A percentile compares a stretch with the other conserved stretches of the same genome.
phyloP scores from a whole-genome alignment of 2,113 vertebrate genomes.

The Otis tarda region DNA sequence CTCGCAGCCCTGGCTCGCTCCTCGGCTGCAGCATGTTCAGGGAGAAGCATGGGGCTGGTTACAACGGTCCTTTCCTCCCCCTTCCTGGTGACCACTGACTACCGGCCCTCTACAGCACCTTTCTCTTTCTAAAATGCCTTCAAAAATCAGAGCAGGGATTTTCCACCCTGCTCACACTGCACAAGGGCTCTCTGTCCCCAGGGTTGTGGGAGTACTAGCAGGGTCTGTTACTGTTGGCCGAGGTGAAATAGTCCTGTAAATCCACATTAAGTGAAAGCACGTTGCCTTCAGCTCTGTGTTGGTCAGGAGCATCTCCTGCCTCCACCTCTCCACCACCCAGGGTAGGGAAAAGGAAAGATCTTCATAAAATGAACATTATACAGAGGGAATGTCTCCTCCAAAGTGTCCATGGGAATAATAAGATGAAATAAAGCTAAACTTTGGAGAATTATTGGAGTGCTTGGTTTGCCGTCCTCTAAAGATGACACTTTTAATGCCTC shows the following conservation, averaged over 20 bases:
- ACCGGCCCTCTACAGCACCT: background rate
- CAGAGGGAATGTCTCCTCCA: background rate
- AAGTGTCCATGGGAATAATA: background rate
- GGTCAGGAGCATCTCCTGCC: background rate
- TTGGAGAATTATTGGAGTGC: background rate
- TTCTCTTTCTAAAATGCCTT: background rate
- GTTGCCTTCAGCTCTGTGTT: background rate
- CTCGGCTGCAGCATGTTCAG: background rate
- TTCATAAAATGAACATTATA: background rate
- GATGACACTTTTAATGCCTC: slow-evolving; percentile 12
- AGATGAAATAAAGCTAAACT: background rate
- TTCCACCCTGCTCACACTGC: background rate
- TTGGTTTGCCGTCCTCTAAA: background rate
- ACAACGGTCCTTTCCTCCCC: background rate
- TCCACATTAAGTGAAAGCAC: background rate
- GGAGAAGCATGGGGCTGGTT: background rate
- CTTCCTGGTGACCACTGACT: fast-evolving
- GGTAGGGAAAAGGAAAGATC: background rate
- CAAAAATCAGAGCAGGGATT: background rate
- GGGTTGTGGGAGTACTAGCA: background rate
- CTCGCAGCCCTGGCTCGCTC: background rate
- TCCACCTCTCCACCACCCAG: fast-evolving
- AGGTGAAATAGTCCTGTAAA: background rate
- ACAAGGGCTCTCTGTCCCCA: background rate
- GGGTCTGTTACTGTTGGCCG: background rate